These are phyloP conservation scores for Holothuria glaberrima DNA, from an alignment of 35 echinoderm and acorn worm species.

Conservation along the genomic window DNA sequence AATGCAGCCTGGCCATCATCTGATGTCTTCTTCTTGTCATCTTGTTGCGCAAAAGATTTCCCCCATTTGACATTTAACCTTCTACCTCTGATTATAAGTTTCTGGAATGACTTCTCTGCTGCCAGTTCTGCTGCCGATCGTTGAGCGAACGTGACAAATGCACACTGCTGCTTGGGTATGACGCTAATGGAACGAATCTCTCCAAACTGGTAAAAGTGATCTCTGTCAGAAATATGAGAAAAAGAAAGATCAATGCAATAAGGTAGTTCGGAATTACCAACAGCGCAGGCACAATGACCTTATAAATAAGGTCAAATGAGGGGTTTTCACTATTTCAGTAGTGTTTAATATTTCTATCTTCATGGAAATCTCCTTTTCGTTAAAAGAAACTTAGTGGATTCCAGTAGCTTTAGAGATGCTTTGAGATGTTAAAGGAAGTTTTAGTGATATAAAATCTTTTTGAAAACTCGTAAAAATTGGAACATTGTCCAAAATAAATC, in stretches of 20 bases:
- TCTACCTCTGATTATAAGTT: slow-evolving; percentile 96
- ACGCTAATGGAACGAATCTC: slow-evolving; percentile 96
- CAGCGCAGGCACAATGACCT: no score
- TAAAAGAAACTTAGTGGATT: no score
- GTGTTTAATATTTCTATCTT: no score
- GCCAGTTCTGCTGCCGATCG: slow-evolving; percentile 73
- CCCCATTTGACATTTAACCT: slow-evolving; percentile 98
- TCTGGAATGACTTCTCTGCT: slow-evolving; percentile 94
- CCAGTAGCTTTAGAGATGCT: no score
- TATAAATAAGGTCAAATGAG: no score
- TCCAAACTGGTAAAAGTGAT: slow-evolving; percentile 98
- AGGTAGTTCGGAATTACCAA: no score
- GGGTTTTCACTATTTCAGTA: no score
- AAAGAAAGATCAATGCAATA: background rate
- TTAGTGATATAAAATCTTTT: no score
- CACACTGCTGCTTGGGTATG: slow-evolving; percentile 96
- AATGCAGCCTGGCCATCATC: slow-evolving; percentile 63
- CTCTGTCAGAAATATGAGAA: slow-evolving; percentile 32
- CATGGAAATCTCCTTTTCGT: no score
- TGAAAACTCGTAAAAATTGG: no score
- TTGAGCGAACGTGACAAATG: slow-evolving; percentile 90
- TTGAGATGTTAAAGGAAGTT: no score
- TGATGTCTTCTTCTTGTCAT: slow-evolving; percentile 29
- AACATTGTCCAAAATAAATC: no score
- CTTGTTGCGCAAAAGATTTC: slow-evolving; percentile 89